Conservation (phyloP, 2,113 vertebrate species). For the Lycaon pictus region DNA sequence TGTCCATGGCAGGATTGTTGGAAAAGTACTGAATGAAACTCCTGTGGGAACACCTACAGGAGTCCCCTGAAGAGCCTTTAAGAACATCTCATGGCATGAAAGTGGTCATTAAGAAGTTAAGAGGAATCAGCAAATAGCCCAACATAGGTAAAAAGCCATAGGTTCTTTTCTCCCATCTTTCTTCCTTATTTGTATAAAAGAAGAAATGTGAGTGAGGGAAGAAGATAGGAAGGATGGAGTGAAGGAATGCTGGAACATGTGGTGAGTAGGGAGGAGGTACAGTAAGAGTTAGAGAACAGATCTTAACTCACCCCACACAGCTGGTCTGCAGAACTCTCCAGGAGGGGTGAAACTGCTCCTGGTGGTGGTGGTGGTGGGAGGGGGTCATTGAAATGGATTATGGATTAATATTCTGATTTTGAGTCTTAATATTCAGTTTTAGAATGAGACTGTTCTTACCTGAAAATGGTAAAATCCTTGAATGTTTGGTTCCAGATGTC, state of each 20-base stretch:
- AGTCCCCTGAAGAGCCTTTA: background rate
- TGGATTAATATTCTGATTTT: background rate
- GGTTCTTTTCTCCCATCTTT: background rate
- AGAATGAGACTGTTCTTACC: background rate
- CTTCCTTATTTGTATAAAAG: background rate
- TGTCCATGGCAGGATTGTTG: background rate
- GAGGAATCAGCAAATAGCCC: background rate
- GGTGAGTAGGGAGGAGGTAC: background rate
- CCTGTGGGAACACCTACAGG: background rate
- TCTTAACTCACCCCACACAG: background rate
- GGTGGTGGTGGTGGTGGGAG: rapidly evolving
- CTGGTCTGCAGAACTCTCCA: background rate
- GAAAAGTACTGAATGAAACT: background rate
- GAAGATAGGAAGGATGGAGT: background rate
- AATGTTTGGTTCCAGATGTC: background rate
- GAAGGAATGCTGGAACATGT: background rate
- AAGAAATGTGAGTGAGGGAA: background rate
- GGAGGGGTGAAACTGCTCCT: background rate
- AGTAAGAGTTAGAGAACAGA: background rate
- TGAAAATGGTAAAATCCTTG: background rate
- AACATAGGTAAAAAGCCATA: background rate
- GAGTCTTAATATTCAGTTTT: background rate
- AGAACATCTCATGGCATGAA: background rate
- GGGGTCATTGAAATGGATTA: background rate
- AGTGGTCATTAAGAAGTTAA: background rate